A percentile compares a stretch with the other conserved stretches of the same genome.
These are phyloP conservation scores for Theretra japonica DNA, from an alignment of 2,888 invertebrate species.

Conservation along the genomic window DNA sequence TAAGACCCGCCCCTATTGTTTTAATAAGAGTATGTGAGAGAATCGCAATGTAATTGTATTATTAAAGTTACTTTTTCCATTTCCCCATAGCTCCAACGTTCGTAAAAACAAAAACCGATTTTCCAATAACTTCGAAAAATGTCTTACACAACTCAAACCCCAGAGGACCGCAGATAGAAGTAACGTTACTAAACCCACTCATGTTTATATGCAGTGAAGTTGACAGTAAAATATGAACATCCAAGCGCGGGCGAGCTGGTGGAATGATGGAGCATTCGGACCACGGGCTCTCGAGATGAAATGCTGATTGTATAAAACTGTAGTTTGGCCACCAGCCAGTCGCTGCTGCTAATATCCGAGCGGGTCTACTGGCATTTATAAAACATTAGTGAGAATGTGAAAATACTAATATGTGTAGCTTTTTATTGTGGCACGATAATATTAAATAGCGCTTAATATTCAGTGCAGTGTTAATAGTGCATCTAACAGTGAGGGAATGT, in stretches of 20 bases:
- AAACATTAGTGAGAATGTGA: neutral
- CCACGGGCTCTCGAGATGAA: conserved; percentile 38
- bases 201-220: neutral
- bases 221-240: conserved; percentile 7
- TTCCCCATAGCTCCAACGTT: no score
- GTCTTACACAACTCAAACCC: no score
- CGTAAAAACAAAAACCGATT: no score
- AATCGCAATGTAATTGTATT: no score
- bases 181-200: neutral
- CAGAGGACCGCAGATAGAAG: no score
- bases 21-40: no score
- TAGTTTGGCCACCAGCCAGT: conserved; percentile 42
- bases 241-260: neutral
- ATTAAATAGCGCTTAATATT: no score
- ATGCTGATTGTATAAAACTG: conserved; percentile 45
- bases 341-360: conserved; percentile 35
- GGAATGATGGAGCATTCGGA: conserved; percentile 37
- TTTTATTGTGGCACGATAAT: neutral
- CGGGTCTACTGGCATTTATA: neutral
- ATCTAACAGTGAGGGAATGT: neutral
- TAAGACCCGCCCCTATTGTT: no score
- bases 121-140: no score
- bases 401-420: neutral
- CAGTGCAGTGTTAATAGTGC: neutral
- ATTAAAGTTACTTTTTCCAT: no score